A percentile compares a stretch with the other conserved stretches of the same genome.
These are phyloP conservation scores for Luperina testacea DNA, from an alignment of 2,888 invertebrate genomes.

Conservation along the genomic window DNA sequence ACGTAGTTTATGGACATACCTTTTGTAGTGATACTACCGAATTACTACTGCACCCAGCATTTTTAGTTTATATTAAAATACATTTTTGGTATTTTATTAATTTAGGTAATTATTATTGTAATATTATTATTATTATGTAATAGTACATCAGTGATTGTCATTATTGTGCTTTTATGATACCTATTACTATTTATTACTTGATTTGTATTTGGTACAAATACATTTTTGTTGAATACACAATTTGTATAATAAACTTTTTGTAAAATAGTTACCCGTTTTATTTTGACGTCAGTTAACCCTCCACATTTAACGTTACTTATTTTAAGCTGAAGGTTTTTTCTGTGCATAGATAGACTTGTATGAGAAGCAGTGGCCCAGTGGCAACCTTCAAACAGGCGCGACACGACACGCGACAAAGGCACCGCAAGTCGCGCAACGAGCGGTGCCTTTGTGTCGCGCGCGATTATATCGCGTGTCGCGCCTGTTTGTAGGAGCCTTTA, in stretches of 20 bases:
- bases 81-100: slow-evolving; percentile 63
- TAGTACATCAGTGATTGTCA: slow-evolving; percentile 59
- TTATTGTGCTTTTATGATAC: slow-evolving; percentile 59
- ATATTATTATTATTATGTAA: slow-evolving; percentile 43
- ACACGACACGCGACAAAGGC: too few species aligned
- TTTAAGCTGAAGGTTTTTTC: background rate
- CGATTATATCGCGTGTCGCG: too few species aligned
- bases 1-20: slow-evolving; percentile 60
- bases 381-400: too few species aligned
- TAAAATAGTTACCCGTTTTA: slow-evolving; percentile 41
- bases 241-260: slow-evolving; percentile 64
- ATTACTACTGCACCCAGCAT: slow-evolving; percentile 59
- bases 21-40: slow-evolving; percentile 48
- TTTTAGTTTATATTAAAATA: slow-evolving; percentile 61
- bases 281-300: background rate
- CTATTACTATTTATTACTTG: slow-evolving; percentile 60
- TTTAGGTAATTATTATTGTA: slow-evolving; percentile 34
- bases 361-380: background rate
- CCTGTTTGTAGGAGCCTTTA: too few species aligned
- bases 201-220: slow-evolving; percentile 64
- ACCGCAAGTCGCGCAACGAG: too few species aligned
- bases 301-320: background rate
- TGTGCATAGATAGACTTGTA: background rate
- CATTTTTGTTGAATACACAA: slow-evolving; percentile 59
- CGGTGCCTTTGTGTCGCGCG: too few species aligned